These are phyloP conservation scores for Petrocephalus sullivani DNA, from an alignment of 2,797 vertebrate species.

Conservation along the genomic window DNA sequence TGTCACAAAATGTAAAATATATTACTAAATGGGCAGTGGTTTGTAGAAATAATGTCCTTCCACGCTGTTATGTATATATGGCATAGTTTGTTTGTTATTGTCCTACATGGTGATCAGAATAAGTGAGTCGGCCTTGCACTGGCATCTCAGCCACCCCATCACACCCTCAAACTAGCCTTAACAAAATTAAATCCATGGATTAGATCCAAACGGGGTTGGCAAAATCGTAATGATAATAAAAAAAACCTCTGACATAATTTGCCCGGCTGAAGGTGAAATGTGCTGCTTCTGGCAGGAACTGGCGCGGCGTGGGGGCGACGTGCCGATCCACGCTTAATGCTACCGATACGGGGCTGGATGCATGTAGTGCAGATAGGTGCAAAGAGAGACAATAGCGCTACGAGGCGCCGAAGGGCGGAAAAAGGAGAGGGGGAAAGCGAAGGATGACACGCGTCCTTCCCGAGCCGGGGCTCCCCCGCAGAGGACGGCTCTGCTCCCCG, in stretches of 20 bases:
- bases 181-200: background rate
- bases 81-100: background rate
- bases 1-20: background rate
- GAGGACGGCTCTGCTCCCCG: constrained; percentile 37
- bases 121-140: background rate
- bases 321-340: background rate
- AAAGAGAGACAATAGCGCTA: background rate
- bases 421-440: too few relatives aligned
- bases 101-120: background rate
- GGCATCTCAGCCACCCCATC: background rate
- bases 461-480: constrained; percentile 34
- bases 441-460: constrained; percentile 6
- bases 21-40: background rate
- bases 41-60: background rate
- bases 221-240: background rate
- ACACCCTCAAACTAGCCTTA: background rate
- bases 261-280: background rate
- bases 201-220: background rate
- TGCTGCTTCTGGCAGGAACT: background rate
- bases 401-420: background rate
- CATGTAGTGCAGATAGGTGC: background rate
- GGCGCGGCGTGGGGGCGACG: background rate
- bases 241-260: background rate
- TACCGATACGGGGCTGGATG: too few relatives aligned
- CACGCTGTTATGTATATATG: background rate